phyloP scores from a whole-genome alignment of 2,888 invertebrate species.

The Zeuzera pyrina region DNA sequence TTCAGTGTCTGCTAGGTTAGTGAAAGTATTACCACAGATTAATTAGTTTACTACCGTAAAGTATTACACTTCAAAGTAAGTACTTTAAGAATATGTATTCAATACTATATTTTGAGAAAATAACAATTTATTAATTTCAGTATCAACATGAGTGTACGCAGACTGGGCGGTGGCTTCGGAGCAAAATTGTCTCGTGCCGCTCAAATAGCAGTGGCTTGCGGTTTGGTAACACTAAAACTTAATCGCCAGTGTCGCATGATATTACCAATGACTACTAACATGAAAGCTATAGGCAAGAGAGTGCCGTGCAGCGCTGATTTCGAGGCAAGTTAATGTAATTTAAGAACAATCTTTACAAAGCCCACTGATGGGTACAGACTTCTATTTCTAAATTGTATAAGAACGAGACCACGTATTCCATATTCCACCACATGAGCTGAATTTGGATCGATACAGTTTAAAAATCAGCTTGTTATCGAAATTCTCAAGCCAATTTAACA shows the following conservation, averaged over 20 bases:
- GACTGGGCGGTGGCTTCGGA: conserved; percentile 85
- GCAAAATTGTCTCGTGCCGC: conserved; percentile 76
- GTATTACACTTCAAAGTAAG: too few relatives aligned
- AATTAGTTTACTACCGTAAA: too few relatives aligned
- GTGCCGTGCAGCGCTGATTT: conserved; percentile 50
- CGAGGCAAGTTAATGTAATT: conserved; percentile 43
- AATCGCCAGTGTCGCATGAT: conserved; percentile 75
- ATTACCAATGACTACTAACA: conserved; percentile 72
- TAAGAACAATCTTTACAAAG: too few relatives aligned
- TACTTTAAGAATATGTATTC: neutral
- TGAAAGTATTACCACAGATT: too few relatives aligned
- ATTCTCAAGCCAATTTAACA: too few relatives aligned
- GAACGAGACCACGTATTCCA: neutral
- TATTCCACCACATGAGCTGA: neutral
- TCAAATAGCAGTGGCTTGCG: conserved; percentile 74
- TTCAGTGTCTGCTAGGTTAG: too few relatives aligned
- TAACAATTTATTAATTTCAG: conserved; percentile 37
- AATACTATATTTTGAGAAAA: neutral
- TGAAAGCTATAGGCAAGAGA: conserved; percentile 68
- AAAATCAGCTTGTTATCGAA: too few relatives aligned
- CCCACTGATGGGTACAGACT: too few relatives aligned
- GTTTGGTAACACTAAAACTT: conserved; percentile 74
- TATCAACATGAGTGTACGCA: conserved; percentile 78
- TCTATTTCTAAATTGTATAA: too few relatives aligned
- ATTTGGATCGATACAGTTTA: neutral